Evolutionary conservation across 2,113 vertebrate genomes (phyloP), one percentile per base, ranked within the genome.

Genomic region (Ivindomyrus marchei): DNA sequence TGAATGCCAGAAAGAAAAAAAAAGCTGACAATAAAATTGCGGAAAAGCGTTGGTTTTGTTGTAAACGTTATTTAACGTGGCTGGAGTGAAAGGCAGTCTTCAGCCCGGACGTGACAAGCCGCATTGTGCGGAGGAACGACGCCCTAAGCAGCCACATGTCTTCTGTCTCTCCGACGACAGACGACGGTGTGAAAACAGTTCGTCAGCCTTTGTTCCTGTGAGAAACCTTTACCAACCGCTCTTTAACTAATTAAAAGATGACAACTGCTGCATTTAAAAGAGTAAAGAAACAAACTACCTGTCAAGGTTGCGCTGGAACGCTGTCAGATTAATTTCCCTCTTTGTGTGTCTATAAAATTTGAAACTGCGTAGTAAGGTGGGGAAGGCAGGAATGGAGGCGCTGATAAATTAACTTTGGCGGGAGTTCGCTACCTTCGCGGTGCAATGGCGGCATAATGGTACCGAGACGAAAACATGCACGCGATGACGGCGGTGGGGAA

Each of bases 191-290:
- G 91, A 52, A 91, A 88, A 58, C 27, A 89, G 53, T 88, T 90
- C 91, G 84, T 89, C 47, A 90, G 85, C 85, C 89, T 92, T 93
- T 91, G 87, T 90, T 94, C 87, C 80, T 83, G n/a, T 31, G 36
- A 21, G 90, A 85, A 91, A 70, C 92, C 91, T 87, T 84, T 91
- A 24, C 52, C 66, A 92, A 90, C 66, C 85, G 62, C 77, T 93
- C 87, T 91, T 92, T 92, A 89, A 45, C 50, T 45, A 90, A 90
- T 90, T 92, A 92, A 93, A 92, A 90, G 85, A 91, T 87, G 91
- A 85, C 89, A 92, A 93, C 91, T 93, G 88, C 90, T 70, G 46
- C 90, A 91, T 89, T 88, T 90, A 89, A 89, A 74, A 87, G 90
- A 27, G 56, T 70, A 89, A 90, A 83, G 90, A 45, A 90, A 90